Evolutionary conservation across 2,797 vertebrate species (phyloP).

Genomic region (Malurus leucopterus): DNA sequence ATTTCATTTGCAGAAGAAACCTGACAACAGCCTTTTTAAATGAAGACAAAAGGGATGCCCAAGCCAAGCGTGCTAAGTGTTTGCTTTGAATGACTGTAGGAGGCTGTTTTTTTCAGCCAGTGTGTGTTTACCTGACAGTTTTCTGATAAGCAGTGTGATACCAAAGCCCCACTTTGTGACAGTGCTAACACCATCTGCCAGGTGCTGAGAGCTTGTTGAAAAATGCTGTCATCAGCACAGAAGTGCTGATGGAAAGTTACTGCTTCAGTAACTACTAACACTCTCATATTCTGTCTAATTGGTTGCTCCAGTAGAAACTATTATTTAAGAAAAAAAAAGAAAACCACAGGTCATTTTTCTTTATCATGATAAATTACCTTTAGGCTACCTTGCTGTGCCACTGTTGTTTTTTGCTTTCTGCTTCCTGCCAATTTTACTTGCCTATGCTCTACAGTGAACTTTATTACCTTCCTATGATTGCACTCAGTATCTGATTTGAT

Average conservation of each 20-base stretch:
- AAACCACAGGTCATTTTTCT: not conserved
- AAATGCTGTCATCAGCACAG: constrained; percentile 43
- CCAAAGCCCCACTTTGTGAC: constrained; percentile 22
- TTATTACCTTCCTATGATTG: not conserved
- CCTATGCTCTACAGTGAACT: not conserved
- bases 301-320: constrained; percentile 22
- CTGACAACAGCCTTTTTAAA: constrained; percentile 27
- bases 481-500: not conserved
- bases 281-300: constrained; percentile 27
- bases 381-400: constrained; percentile 3
- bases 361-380: constrained; percentile 47
- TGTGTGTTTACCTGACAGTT: constrained; percentile 48
- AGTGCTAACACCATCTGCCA: constrained; percentile 69
- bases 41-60: constrained; percentile 20
- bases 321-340: not conserved
- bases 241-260: constrained; percentile 41
- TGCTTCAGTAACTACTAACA: not conserved
- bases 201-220: constrained; percentile 26
- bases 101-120: constrained; percentile 22
- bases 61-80: constrained; percentile 28
- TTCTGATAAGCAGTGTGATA: constrained; percentile 57
- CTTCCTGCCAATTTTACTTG: constrained; percentile 9
- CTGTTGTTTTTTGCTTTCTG: not conserved
- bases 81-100: constrained; percentile 56
- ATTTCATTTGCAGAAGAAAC: constrained; percentile 44